phyloP scores from a whole-genome alignment of 2,113 vertebrate genomes.

The Hippopotamus amphibius region DNA sequence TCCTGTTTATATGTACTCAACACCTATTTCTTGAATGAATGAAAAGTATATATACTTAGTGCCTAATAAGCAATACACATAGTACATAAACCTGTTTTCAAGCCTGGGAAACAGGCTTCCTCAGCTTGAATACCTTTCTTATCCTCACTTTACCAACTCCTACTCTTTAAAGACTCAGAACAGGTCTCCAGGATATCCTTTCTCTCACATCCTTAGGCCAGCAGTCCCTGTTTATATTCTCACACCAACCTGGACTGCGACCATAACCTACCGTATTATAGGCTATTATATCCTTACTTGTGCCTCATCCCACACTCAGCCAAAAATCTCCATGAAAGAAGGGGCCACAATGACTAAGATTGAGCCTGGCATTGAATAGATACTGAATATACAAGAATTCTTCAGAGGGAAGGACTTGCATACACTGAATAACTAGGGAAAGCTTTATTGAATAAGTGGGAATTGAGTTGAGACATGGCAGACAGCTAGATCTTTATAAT shows the following conservation, averaged over 20 bases:
- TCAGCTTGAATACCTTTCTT: background rate
- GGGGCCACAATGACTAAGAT: background rate
- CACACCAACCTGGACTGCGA: background rate
- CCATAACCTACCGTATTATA: background rate
- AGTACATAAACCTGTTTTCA: background rate
- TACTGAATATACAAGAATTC: background rate
- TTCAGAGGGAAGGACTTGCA: background rate
- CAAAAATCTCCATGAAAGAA: background rate
- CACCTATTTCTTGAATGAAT: background rate
- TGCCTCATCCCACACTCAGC: background rate
- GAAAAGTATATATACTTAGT: background rate
- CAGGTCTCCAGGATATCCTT: background rate
- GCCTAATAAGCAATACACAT: background rate
- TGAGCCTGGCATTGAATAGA: background rate
- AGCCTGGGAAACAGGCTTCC: background rate
- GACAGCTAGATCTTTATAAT: background rate
- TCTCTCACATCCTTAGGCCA: background rate
- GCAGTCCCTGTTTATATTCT: background rate
- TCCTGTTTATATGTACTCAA: background rate
- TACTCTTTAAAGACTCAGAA: background rate
- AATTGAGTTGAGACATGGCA: background rate
- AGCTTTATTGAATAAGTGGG: background rate
- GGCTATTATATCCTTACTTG: background rate
- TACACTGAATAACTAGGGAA: background rate
- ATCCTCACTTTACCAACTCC: background rate